A percentile compares a stretch with the other conserved stretches of the same genome.
Evolutionary conservation across 2,797 vertebrate genomes (phyloP).

Genomic region (Pipistrellus nathusii): DNA sequence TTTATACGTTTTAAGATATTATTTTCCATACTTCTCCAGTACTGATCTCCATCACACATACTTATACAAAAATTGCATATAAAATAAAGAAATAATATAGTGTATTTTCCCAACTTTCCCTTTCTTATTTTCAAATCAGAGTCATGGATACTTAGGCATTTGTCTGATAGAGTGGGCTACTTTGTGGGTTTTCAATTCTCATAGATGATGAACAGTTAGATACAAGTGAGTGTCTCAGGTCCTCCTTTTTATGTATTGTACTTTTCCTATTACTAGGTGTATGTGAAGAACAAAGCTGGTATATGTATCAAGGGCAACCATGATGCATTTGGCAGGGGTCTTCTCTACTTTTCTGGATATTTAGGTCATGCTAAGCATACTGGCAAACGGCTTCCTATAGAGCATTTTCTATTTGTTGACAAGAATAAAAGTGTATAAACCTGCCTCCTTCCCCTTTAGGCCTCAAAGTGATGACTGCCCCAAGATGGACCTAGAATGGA

Average conservation of each 20-base stretch:
- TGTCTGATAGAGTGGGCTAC: not conserved
- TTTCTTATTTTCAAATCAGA: conserved; percentile 21
- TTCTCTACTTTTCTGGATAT: not conserved
- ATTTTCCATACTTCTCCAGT: not conserved
- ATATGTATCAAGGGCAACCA: not conserved
- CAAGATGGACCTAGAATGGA: not conserved
- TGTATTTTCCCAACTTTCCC: not conserved
- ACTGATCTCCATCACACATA: not conserved
- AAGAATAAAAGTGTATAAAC: not conserved
- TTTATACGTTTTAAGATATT: not conserved
- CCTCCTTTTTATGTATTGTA: not conserved
- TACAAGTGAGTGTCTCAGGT: not conserved
- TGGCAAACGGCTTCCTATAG: not conserved
- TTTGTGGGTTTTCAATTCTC: not conserved
- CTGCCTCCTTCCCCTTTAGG: not conserved
- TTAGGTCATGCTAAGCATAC: not conserved
- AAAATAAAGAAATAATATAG: not conserved
- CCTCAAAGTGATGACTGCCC: not conserved
- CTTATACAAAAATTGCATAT: not conserved
- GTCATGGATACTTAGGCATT: not conserved
- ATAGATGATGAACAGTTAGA: not conserved
- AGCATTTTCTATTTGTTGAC: not conserved
- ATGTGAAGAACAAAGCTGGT: not conserved
- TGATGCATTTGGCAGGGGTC: not conserved
- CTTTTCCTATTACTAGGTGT: conserved; percentile 6